Percentiles rank a stretch among this genome's conserved stretches.
These are phyloP conservation scores for Ginglymostoma cirratum DNA, from an alignment of 2,113 vertebrate species.

Conservation along the genomic window DNA sequence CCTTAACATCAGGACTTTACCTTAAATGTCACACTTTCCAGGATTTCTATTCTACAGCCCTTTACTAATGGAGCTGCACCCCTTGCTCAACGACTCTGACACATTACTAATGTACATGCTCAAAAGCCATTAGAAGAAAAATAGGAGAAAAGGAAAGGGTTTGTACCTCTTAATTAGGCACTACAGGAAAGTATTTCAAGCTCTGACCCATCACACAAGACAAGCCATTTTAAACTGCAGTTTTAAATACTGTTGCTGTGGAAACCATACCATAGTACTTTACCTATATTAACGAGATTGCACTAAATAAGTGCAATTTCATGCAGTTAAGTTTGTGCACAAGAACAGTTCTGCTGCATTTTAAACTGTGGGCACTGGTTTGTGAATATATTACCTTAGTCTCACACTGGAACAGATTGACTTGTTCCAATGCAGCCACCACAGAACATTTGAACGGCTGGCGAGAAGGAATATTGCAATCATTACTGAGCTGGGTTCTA, in stretches of 20 bases:
- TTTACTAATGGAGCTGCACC: conserved; percentile 20
- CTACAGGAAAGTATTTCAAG: neutral
- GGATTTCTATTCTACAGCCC: conserved; percentile 11
- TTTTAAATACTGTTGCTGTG: conserved; percentile 32
- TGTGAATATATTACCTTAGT: neutral
- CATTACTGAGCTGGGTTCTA: neutral
- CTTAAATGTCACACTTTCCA: conserved; percentile 5
- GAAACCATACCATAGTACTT: neutral
- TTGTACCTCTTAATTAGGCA: conserved; percentile 32
- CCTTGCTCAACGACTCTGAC: conserved; percentile 11
- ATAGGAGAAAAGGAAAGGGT: neutral
- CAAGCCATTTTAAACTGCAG: neutral
- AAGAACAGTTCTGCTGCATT: neutral
- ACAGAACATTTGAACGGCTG: neutral
- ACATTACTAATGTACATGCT: conserved; percentile 29
- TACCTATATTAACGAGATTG: conserved; percentile 17
- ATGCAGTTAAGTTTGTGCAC: neutral
- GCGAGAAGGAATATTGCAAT: neutral
- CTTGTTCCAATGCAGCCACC: neutral
- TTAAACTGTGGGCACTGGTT: neutral
- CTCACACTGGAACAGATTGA: neutral
- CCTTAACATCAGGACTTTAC: conserved; percentile 14
- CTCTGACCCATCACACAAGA: conserved; percentile 1
- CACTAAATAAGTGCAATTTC: conserved; percentile 15
- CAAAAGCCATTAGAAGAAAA: conserved; percentile 30